Base-by-base conservation (phyloP, 1,140 invertebrate species). In the Arctopsyche grandis region DNA sequence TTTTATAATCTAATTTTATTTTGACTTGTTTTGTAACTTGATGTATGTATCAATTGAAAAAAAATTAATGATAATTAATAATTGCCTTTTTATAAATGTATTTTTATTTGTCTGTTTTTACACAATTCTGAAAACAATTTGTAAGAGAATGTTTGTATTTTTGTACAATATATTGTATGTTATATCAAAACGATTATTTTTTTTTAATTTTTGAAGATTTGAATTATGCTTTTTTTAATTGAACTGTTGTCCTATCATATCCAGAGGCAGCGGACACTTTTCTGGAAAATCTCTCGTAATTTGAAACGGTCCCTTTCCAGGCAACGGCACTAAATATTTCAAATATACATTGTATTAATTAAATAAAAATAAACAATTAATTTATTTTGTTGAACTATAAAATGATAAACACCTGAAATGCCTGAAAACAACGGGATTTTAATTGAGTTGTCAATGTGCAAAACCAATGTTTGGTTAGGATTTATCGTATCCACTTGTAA, bases 221-320 rank as follows among this genome's bases (percentile, higher is more conserved):
- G 29, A 1, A 52, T 52, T 52, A 1, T 52, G 48, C 16, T 52
- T 52, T 46, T 46, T 46, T 1, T 16, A 52, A 52, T 52, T 52
- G 10, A 24, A 26, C 1, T 26, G 14, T 26, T 81, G 77, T 66
- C 80, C 80, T 58, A 81, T 81, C 10, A 77, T 21, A 81, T 81
- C 80, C 1, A 48, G 38, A 14, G 80, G 80, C 16, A 74, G 9
- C 0, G 78, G 78, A 63, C 80, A 81, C 14, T 77, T 66, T 19
- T 46, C 24, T 7, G 77, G 74, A 43, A 46, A 48, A 19, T 74
- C 73, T 26, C 26, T 69, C 58, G 60, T 46, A 12, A 79, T 77
- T 26, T 77, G 66, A 38, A 76, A 81, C 0, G 60, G 60, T 58
- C 73, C 58, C 9, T 77, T 38, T 24, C 46, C 58, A 5, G 7